A percentile compares a stretch with the other conserved stretches of the same genome.
These are phyloP conservation scores for Tortricodes alternella DNA, from an alignment of 2,888 invertebrate species.

Conservation along the genomic window DNA sequence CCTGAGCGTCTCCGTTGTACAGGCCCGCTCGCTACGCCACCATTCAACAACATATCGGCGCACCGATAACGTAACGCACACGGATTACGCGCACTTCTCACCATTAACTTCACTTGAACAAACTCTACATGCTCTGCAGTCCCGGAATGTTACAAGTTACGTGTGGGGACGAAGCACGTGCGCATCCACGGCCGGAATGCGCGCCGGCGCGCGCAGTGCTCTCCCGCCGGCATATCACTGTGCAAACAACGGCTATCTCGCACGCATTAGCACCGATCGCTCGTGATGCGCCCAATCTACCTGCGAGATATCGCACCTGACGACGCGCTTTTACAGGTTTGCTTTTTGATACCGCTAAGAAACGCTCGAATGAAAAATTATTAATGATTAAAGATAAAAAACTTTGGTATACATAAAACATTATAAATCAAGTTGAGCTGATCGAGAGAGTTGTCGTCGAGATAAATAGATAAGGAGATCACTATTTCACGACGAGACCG, in stretches of 20 bases:
- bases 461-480: no score
- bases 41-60: constrained; percentile 79
- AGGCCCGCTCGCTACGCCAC: constrained; percentile 66
- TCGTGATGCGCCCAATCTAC: constrained; percentile 49
- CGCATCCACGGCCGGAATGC: constrained; percentile 46
- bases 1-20: constrained; percentile 80
- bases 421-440: no score
- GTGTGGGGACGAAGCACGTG: constrained; percentile 48
- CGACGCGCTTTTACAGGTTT: not conserved
- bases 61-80: constrained; percentile 55
- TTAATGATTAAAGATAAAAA: not conserved
- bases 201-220: constrained; percentile 52
- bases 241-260: constrained; percentile 67
- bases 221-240: constrained; percentile 63
- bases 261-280: constrained; percentile 54
- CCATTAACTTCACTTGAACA: constrained; percentile 46
- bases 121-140: constrained; percentile 39
- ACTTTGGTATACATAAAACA: no score
- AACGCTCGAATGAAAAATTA: not conserved
- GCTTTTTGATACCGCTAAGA: not conserved
- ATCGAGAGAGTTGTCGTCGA: no score
- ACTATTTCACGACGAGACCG: no score
- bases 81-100: constrained; percentile 51
- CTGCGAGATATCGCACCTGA: constrained; percentile 41
- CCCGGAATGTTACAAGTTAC: constrained; percentile 37